Percentiles rank a stretch among this genome's conserved stretches.
These are phyloP conservation scores for Cotesia chilonis DNA, from an alignment of 1,140 invertebrate species.

Conservation along the genomic window DNA sequence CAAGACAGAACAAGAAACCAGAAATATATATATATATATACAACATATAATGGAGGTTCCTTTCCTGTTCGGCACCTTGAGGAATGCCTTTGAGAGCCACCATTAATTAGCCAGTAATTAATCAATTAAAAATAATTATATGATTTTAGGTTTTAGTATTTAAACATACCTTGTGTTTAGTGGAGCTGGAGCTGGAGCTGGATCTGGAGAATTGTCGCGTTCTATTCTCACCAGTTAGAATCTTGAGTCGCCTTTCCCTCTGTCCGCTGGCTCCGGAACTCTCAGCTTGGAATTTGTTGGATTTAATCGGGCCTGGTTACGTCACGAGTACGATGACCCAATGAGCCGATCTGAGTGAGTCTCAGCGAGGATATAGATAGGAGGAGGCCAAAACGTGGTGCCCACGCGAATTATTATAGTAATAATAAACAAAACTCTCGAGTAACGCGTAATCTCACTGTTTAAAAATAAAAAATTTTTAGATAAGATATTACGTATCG, in stretches of 20 bases:
- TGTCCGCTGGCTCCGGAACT: constrained; percentile 22
- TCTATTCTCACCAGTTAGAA: background rate
- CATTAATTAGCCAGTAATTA: background rate
- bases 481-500: too few species aligned
- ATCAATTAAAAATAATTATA: too few species aligned
- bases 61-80: background rate
- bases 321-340: constrained; percentile 48
- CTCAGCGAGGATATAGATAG: background rate
- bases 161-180: too few species aligned
- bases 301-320: constrained; percentile 27
- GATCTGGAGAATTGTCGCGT: background rate
- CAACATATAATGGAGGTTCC: constrained; percentile 3
- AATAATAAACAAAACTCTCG: constrained; percentile 40
- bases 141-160: too few species aligned
- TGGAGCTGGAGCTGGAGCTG: too few species aligned
- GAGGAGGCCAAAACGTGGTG: constrained; percentile 43
- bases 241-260: background rate
- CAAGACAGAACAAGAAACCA: background rate
- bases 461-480: background rate
- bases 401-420: constrained; percentile 14
- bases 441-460: constrained; percentile 21
- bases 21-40: background rate
- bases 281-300: background rate
- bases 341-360: constrained; percentile 38
- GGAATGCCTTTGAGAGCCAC: constrained; percentile 1